A percentile compares a stretch with the other conserved stretches of the same genome.
These are phyloP conservation scores for Harpegnathos saltator DNA, from an alignment of 1,140 invertebrate species.

Conservation along the genomic window DNA sequence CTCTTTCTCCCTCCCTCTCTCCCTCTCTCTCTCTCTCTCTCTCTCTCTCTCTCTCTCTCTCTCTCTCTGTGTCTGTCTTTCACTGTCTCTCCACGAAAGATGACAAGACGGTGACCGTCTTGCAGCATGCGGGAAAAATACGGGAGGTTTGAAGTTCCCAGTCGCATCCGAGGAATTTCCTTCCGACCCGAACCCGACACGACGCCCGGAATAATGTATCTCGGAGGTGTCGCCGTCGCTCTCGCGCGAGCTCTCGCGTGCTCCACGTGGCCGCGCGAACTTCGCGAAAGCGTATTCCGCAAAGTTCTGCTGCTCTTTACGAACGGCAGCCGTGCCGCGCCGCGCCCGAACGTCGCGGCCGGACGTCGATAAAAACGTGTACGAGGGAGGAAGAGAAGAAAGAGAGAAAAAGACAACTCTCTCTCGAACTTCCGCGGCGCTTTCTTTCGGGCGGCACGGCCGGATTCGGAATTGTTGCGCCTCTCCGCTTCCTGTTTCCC, in stretches of 20 bases:
- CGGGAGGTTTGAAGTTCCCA: not conserved
- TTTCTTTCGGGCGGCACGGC: not conserved
- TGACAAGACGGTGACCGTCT: conserved; percentile 40
- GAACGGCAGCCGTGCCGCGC: not conserved
- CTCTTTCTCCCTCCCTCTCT: conserved; percentile 1
- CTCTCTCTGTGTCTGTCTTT: too few relatives aligned
- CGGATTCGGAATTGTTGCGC: conserved; percentile 27
- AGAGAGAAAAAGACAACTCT: not conserved
- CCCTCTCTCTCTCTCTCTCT: not conserved
- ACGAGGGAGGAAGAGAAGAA: not conserved
- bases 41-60: not conserved
- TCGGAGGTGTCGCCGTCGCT: not conserved
- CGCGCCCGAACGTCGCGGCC: not conserved
- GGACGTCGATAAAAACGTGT: not conserved
- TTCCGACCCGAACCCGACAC: conserved; percentile 19
- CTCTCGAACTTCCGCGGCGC: conserved; percentile 8
- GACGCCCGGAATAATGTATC: conserved; percentile 40
- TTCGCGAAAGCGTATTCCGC: conserved; percentile 24
- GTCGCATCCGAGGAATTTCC: conserved; percentile 25
- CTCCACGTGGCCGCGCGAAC: too few relatives aligned
- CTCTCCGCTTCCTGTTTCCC: not conserved
- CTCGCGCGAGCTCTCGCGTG: not conserved
- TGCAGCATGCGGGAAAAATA: conserved; percentile 1
- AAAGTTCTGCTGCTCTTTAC: conserved; percentile 5
- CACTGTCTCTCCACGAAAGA: not conserved